Conservation (phyloP, 2,113 vertebrate genomes). For the Speoplatyrhinus poulsoni region DNA sequence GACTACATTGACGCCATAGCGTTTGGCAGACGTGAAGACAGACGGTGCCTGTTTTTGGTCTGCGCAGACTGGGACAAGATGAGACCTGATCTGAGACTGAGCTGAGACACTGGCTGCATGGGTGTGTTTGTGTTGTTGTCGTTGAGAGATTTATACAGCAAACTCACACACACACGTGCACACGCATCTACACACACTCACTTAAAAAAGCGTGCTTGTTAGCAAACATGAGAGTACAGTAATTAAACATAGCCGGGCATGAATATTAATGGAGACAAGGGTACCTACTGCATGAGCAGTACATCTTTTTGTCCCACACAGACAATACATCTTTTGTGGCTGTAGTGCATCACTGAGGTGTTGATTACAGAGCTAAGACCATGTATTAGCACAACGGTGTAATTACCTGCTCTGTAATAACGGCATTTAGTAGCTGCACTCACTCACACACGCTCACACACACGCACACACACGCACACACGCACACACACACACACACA, state of each 20-base stretch:
- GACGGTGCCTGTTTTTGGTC: slow-evolving; percentile 24
- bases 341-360: slow-evolving; percentile 17
- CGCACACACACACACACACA: neutral
- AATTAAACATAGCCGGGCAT: slow-evolving; percentile 16
- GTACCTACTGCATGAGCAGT: too few relatives aligned
- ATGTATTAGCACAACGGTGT: slow-evolving; percentile 32
- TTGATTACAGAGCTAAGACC: slow-evolving; percentile 54
- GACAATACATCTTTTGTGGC: slow-evolving; percentile 52
- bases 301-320: slow-evolving; percentile 3
- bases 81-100: slow-evolving; percentile 39
- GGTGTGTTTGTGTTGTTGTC: slow-evolving; percentile 55
- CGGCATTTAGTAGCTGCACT: slow-evolving; percentile 28
- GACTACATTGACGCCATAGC: too few relatives aligned
- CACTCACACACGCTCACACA: slow-evolving; percentile 6
- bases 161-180: slow-evolving; percentile 23
- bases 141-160: slow-evolving; percentile 22
- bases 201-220: neutral
- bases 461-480: neutral
- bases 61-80: slow-evolving; percentile 50
- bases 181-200: neutral
- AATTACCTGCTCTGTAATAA: slow-evolving; percentile 28
- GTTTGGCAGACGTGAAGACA: slow-evolving; percentile 10
- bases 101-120: slow-evolving; percentile 37
- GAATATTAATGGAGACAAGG: too few relatives aligned
- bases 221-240: slow-evolving; percentile 4